phyloP scores from a whole-genome alignment of 2,113 vertebrate species.

The Apteryx mantelli region DNA sequence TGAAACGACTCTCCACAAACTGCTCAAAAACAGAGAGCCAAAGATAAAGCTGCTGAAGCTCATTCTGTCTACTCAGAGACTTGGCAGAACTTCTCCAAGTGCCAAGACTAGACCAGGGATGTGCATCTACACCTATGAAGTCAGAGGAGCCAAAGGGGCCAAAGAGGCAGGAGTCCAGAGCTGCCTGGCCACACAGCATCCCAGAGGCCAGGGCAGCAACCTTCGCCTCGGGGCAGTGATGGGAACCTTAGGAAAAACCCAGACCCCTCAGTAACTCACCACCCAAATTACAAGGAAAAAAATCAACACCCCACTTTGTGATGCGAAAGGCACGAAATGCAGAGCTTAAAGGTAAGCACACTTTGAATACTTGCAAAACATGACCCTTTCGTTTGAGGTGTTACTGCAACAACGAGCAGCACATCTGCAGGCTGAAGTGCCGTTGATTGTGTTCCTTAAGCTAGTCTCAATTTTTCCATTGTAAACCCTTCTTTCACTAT shows the following conservation, averaged over 20 bases:
- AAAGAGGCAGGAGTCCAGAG: not conserved
- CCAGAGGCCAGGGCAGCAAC: not conserved
- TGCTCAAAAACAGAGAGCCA: not conserved
- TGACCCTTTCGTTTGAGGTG: not conserved
- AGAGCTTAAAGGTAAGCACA: not conserved
- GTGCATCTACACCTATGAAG: not conserved
- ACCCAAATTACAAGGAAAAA: not conserved
- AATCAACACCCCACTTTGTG: not conserved
- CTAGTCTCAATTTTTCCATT: constrained; percentile 40
- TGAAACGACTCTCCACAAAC: not conserved
- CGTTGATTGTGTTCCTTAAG: not conserved
- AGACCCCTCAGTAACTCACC: not conserved
- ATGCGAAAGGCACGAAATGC: not conserved
- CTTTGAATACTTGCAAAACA: rapidly evolving
- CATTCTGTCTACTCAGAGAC: not conserved
- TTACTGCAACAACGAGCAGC: not conserved
- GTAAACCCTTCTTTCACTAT: constrained; percentile 41
- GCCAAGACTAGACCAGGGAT: not conserved
- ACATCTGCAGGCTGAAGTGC: not conserved
- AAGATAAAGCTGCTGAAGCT: not conserved
- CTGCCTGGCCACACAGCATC: rapidly evolving
- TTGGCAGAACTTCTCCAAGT: not conserved
- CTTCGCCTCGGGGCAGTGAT: not conserved
- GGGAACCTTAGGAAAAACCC: not conserved
- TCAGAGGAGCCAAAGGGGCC: not conserved